Base-by-base conservation (phyloP, 2,888 invertebrate species). In the Syritta pipiens region DNA sequence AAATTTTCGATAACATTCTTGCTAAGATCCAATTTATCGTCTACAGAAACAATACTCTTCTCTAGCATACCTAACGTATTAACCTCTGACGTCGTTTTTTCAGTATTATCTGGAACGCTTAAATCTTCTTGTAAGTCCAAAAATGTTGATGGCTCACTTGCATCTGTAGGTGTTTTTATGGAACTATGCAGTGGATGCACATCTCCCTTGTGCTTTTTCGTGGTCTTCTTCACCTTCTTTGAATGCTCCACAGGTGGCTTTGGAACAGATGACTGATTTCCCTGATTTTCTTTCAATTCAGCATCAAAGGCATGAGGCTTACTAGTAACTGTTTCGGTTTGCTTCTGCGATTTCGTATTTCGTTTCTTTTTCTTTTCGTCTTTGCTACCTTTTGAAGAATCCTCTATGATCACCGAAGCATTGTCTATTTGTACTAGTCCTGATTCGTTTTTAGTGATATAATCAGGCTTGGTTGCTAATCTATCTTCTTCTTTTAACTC, bases 311-410 rank as follows among this genome's bases (percentile, higher is more conserved):
- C n/a, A n/a, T n/a, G 20, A 19, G 5, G 4, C 10, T 44, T 59
- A 10, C 10, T 53, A 12, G 22, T 2, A 17, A 22, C 30, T 1
- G 17, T 6, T 28, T 59, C 46, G 12, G 9, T 22, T 6, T 35
- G 53, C 9, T 65, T 71, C 0, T 62, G 57, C 2, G 44, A 6
- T 42, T 51, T 68, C 28, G 77, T 87, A 82, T 57, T 86, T 84
- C 81, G 88, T 86, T 48, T 85, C 77, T 35, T 83, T 81, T 84
- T 89, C 89, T 84, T 90, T 89, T 85, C 90, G 89, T 67, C 68
- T 30, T 76, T 86, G 28, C 14, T 65, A 0, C 14, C 4, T 35
- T 35, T 46, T 22, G 19, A 7, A 14, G 42, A 10, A 24, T 63
- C 44, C 19, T 28, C 57, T 20, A 48, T 69, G 10, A 37, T 49